A percentile compares a stretch with the other conserved stretches of the same genome.
Evolutionary conservation across 2,888 invertebrate species (phyloP).

Genomic region (Chelonus formosanus): DNA sequence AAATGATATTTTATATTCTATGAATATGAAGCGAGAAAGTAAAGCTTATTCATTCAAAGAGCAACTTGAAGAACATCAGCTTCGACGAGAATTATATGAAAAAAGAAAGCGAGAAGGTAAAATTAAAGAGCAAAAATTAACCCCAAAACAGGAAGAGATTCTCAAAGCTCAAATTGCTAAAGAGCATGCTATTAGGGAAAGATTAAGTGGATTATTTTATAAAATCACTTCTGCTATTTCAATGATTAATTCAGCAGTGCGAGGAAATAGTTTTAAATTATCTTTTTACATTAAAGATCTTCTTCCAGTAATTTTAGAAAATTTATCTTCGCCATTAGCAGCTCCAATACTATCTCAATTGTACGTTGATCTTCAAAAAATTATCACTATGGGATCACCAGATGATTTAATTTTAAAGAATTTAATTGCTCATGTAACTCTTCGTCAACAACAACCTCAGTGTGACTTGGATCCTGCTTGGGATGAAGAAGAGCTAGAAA

Average conservation of each 20-base stretch:
- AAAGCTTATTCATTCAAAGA: conserved; percentile 97
- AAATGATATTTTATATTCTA: conserved; percentile 65
- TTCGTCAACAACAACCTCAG: conserved; percentile 78
- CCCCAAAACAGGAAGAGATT: conserved; percentile 92
- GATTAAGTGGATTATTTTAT: conserved; percentile 68
- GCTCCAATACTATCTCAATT: conserved; percentile 74
- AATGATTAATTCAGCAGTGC: conserved; percentile 66
- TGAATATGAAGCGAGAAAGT: conserved; percentile 93
- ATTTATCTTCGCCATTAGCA: conserved; percentile 80
- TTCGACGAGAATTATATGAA: conserved; percentile 91
- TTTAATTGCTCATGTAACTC: conserved; percentile 75
- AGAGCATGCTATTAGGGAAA: conserved; percentile 79
- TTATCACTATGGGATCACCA: conserved; percentile 65
- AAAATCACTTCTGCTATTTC: conserved; percentile 63
- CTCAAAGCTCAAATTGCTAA: conserved; percentile 86
- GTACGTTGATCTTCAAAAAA: conserved; percentile 70
- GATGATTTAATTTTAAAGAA: conserved; percentile 67
- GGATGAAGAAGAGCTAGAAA: conserved; percentile 75
- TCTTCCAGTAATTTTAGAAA: conserved; percentile 70
- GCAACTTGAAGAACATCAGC: conserved; percentile 92
- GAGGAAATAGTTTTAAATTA: conserved; percentile 67
- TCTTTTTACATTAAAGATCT: conserved; percentile 70
- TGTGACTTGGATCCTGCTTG: conserved; percentile 82
- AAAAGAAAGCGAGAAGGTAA: conserved; percentile 84
- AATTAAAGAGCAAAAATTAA: conserved; percentile 75